Evolutionary conservation across 2,888 invertebrate genomes (phyloP).

Genomic region (Rhyacophila evoluta): DNA sequence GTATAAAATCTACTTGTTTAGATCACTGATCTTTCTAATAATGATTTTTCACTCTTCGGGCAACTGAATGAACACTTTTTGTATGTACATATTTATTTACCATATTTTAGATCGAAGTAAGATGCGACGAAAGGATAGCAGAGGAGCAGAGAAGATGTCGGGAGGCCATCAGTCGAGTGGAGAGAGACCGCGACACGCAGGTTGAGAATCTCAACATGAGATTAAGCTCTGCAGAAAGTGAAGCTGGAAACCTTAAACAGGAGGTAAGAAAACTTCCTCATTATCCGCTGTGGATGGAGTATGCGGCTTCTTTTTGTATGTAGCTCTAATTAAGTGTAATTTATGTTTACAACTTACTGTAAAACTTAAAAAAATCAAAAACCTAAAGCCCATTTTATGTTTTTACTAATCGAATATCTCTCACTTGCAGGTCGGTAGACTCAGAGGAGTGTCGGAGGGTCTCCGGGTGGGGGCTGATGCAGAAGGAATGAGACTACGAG

Average conservation of each 20-base stretch:
- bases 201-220: slow-evolving; percentile 65
- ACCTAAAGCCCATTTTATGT: too few relatives aligned
- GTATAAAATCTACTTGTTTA: too few relatives aligned
- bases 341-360: too few relatives aligned
- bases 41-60: too few relatives aligned
- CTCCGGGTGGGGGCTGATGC: slow-evolving; percentile 71
- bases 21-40: too few relatives aligned
- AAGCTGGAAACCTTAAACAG: slow-evolving; percentile 69
- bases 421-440: slow-evolving; percentile 67
- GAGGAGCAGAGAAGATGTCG: slow-evolving; percentile 89
- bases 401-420: too few relatives aligned
- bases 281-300: too few relatives aligned
- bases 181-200: slow-evolving; percentile 79
- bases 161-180: slow-evolving; percentile 84
- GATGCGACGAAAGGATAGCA: slow-evolving; percentile 79
- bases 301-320: too few relatives aligned
- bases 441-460: slow-evolving; percentile 72
- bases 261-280: slow-evolving; percentile 62
- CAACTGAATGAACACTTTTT: too few relatives aligned
- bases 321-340: too few relatives aligned
- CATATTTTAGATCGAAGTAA: slow-evolving; percentile 75
- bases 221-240: slow-evolving; percentile 67
- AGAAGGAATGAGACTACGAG: slow-evolving; percentile 68
- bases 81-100: too few relatives aligned
- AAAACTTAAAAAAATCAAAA: too few relatives aligned